These are phyloP conservation scores for Remorina albescens DNA, from an alignment of 2,797 vertebrate species.

Conservation along the genomic window DNA sequence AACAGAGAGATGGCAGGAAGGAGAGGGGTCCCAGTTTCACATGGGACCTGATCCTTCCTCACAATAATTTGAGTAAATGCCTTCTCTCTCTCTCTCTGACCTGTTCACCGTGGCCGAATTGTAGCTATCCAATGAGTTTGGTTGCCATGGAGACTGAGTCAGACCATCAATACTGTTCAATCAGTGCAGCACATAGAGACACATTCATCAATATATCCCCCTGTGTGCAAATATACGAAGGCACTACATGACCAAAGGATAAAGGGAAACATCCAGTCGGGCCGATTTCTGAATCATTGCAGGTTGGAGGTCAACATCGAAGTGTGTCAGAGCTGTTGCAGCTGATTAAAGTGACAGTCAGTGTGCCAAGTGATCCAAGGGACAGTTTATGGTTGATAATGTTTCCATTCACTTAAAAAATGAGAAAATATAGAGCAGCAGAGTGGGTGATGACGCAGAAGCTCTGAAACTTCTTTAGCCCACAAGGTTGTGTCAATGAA, in stretches of 20 bases:
- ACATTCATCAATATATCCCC: constrained; percentile 67
- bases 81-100: constrained; percentile 22
- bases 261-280: not conserved
- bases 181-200: constrained; percentile 56
- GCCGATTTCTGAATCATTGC: constrained; percentile 7
- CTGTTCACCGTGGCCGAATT: not conserved
- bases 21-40: not conserved
- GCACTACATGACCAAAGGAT: constrained; percentile 45
- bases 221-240: constrained; percentile 43
- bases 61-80: constrained; percentile 1
- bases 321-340: not conserved
- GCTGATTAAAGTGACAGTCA: not conserved
- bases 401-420: no score
- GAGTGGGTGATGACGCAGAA: no score
- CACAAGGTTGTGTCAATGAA: no score
- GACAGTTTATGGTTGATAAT: not conserved
- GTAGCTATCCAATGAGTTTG: constrained; percentile 39
- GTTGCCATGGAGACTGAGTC: constrained; percentile 63
- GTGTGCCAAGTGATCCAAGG: no score
- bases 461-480: no score
- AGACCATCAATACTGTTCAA: constrained; percentile 72
- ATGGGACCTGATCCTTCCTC: not conserved
- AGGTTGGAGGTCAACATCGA: not conserved
- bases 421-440: no score
- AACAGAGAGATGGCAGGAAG: not conserved